Base-by-base conservation (phyloP, 2,888 invertebrate genomes). In the Salticus scenicus region DNA sequence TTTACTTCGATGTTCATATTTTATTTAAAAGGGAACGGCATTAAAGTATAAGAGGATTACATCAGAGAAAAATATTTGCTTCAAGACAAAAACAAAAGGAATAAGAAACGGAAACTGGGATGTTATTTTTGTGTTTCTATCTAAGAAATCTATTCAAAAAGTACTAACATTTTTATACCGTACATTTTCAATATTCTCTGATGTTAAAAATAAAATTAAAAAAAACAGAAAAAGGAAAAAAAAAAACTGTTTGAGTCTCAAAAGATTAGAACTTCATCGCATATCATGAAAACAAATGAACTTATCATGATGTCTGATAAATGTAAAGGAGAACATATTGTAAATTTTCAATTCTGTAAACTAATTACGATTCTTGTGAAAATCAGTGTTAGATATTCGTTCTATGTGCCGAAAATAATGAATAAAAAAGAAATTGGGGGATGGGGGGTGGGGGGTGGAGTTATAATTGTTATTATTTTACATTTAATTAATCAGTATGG, bases 271-370 rank as follows among this genome's bases (percentile, higher is more conserved):
- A 72, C 69, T 77, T 73, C 73, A 76, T 67, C 71, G 73, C 57
- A 51, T 28, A 77, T 75, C 77, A 84, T 84, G 73, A 77, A 73
- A 77, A 84, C 83, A 84, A 84, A 77, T 84, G 77, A 77, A 67
- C 77, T 84, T 84, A 77, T 77, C 77, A 66, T 64, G 72, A 77
- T 72, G 72, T 33, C 41, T 73, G 63, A 84, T 84, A 84, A 84
- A 84, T 77, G 69, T 71, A 41, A 67, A 73, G 41, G 66, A 7
- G 4, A 73, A 84, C 17, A 28, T 4, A n/a, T 27, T 72, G 31
- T 31, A 17, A 28, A 17, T 42, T 42, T 42, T 24, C 70, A 8
- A 67, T 31, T 33, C 12, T 28, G 1, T 24, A 12, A 57, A 12
- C 24, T 57, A 7, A n/a, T n/a, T n/a, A n/a, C n/a, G n/a, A n/a